Conservation (phyloP, 2,888 invertebrate species). For the Synergus gifuensis region DNA sequence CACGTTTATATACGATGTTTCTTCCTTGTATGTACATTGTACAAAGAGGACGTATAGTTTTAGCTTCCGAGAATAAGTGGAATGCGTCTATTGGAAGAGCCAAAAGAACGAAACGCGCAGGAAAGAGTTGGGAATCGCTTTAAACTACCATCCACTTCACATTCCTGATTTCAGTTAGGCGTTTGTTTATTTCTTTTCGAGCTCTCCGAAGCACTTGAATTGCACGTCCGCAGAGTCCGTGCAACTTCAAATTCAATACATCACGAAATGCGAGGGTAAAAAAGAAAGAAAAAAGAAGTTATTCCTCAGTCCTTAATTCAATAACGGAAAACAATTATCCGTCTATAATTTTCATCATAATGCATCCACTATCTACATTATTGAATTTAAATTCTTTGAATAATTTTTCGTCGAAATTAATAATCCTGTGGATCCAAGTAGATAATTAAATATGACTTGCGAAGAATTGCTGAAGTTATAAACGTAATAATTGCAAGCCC, state of each 20-base stretch:
- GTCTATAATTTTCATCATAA: not conserved
- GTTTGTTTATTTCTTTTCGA: conserved; percentile 69
- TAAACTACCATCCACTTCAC: conserved; percentile 69
- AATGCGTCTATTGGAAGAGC: conserved; percentile 44
- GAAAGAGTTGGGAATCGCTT: conserved; percentile 62
- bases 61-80: conserved; percentile 38
- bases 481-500: too few species aligned
- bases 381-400: not conserved
- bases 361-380: not conserved
- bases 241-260: conserved; percentile 54
- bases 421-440: too few species aligned
- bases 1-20: conserved; percentile 1
- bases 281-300: conserved; percentile 14
- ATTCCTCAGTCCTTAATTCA: not conserved
- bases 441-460: too few species aligned
- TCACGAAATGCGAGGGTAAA: conserved; percentile 46
- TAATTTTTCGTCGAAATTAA: not conserved
- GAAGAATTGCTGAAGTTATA: too few species aligned
- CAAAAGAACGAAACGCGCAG: conserved; percentile 34
- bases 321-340: not conserved
- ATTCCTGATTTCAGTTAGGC: conserved; percentile 71
- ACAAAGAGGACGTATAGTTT: conserved; percentile 36
- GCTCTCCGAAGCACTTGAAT: conserved; percentile 36
- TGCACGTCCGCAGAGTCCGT: conserved; percentile 35
- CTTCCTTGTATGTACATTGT: conserved; percentile 23